Conservation (phyloP, 2,888 invertebrate species). For the Polyploca ridens region DNA sequence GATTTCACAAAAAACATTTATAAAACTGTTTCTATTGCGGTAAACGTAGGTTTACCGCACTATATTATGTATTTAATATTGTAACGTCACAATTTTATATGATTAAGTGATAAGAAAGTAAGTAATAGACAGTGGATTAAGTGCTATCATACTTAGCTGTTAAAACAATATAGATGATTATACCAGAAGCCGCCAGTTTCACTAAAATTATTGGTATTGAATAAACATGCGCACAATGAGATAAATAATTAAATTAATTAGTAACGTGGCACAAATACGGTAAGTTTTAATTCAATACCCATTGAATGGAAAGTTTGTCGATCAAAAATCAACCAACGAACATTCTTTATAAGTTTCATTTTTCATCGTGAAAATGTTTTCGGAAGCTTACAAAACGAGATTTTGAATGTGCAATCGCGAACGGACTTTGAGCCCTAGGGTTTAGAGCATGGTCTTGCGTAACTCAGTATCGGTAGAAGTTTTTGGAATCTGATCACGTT, state of each 20-base stretch:
- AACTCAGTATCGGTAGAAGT: conserved; percentile 60
- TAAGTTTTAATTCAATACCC: conserved; percentile 82
- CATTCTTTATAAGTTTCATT: conserved; percentile 68
- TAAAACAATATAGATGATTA: neutral
- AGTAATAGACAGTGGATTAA: neutral
- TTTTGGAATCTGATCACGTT: conserved; percentile 70
- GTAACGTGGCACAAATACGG: conserved; percentile 76
- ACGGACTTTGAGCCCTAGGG: conserved; percentile 52
- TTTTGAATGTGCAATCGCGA: conserved; percentile 52
- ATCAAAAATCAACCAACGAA: conserved; percentile 68
- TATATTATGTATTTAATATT: no score
- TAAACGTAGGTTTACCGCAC: no score
- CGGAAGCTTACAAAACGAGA: conserved; percentile 77
- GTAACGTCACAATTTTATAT: neutral
- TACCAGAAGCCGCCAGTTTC: conserved; percentile 18
- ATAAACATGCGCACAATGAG: conserved; percentile 72
- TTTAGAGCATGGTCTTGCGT: conserved; percentile 61
- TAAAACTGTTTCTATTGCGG: no score
- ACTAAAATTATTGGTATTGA: conserved; percentile 67
- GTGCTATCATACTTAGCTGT: neutral
- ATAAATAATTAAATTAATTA: conserved; percentile 82
- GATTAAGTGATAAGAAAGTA: neutral
- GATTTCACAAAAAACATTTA: no score
- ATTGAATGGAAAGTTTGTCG: conserved; percentile 60
- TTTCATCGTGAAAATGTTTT: conserved; percentile 72